Conservation (phyloP, 2,888 invertebrate genomes). For the Cactoblastis cactorum region DNA sequence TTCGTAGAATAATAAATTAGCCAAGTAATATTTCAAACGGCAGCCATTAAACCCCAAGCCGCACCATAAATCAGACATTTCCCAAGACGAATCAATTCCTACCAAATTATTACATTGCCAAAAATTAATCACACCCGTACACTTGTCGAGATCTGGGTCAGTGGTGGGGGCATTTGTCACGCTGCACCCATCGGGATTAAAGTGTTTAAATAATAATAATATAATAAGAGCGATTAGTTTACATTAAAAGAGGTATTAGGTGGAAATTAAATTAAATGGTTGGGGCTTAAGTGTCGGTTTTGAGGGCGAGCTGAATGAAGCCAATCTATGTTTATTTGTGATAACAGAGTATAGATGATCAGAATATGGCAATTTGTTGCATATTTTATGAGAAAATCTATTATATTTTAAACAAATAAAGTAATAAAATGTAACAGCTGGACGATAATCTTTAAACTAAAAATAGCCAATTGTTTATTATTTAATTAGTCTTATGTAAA, state of each 20-base stretch:
- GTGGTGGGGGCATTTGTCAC: neutral
- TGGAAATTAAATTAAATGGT: neutral
- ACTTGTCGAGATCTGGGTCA: constrained; percentile 1
- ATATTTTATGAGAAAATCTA: too few species aligned
- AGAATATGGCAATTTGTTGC: too few species aligned
- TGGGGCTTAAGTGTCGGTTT: neutral
- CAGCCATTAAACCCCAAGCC: neutral
- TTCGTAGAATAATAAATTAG: too few species aligned
- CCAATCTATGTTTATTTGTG: neutral
- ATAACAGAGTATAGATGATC: too few species aligned
- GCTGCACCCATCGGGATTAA: neutral
- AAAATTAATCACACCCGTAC: neutral
- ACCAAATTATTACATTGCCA: neutral
- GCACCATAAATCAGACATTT: neutral
- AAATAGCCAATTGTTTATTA: too few species aligned
- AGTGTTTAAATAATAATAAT: neutral
- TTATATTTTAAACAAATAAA: too few species aligned
- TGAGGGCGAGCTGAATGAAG: neutral
- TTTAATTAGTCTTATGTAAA: too few species aligned
- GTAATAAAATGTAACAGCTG: too few species aligned
- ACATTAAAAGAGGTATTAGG: neutral
- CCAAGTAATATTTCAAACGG: neutral
- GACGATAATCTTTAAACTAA: too few species aligned
- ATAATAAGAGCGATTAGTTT: neutral
- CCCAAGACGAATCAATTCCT: neutral